Evolutionary conservation across 2,888 invertebrate species (phyloP), one percentile per base, ranked within the genome.

Genomic region (Caenorhabditis sp.): DNA sequence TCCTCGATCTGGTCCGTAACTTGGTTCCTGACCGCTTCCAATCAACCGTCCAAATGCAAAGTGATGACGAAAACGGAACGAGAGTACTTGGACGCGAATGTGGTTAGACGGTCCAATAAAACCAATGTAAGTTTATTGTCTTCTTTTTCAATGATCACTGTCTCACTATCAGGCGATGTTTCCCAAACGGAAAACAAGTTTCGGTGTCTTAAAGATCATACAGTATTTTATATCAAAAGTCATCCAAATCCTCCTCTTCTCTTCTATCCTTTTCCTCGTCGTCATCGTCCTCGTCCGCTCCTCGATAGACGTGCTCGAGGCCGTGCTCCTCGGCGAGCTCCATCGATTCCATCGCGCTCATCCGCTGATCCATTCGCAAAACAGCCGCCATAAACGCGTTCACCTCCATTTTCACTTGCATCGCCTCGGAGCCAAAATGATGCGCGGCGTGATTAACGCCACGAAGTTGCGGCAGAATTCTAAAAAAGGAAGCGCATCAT

Each of bases 1-100:
- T 74, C 79, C 8, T 61, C 58, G 0, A 39, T 76, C 17, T 82
- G 82, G 82, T 73, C 74, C 0, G 63, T 73, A 0, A 45, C 76
- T 2, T 82, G 82, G 82, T 52, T 73, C 37, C 35, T 77, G 0
- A 66, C 63, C 13, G 52, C 80, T 7, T 45, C 78, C 13, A 76
- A 76, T 76, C 77, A 80, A 39, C 82, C 82, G 9, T 78, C 78
- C 0, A 78, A 80, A 43, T 82, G 82, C 59, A 79, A 76, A 62
- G 62, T 73, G 15, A 82, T 82, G 80, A 80, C 80, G 1, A 63
- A 66, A 41, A 70, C 62, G 0, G 82, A 82, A 24, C 53, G 76
- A 20, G 68, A 72, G 2, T 82, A 82, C 63, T 53, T 82, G 37
- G 71, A 73, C 26, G 73, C 66, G 6, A 79, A 77, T 52, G 76